Base-by-base conservation (phyloP, 2,888 invertebrate species). In the Protodeltote pygarga region DNA sequence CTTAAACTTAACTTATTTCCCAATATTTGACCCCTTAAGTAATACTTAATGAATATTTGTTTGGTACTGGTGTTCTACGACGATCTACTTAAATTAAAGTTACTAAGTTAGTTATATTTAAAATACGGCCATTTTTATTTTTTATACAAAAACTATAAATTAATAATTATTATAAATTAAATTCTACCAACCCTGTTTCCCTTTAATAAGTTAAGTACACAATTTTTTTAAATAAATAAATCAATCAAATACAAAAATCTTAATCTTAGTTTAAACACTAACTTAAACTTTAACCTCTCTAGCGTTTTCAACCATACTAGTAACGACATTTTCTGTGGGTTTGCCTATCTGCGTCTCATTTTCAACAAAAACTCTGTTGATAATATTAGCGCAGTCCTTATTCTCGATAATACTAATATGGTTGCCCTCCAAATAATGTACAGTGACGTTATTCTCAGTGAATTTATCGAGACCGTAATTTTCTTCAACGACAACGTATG, bases 371-470 rank as follows among this genome's bases (percentile, higher is more conserved):
- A 79, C 49, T 46, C 79, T 87, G 54, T 95, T 95, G 29, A 95
- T 94, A 19, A 95, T 91, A 62, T 94, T 92, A 0, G 94, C 93
- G 33, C 94, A 85, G 61, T 93, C 93, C 33, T 93, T 89, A 68
- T 94, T 95, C 8, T 95, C 94, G 61, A 96, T 73, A 67, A 96
- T 95, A 24, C 94, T 94, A 0, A 93, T 78, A 69, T 97, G 96
- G 73, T 95, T 95, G 5, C 96, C 96, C 70, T 95, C 95, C n/a
- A 95, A 85, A 31, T 92, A 93, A 65, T 94, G 93, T 0, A 96
- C 86, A 0, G 92, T 91, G 0, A 95, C 92, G 2, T 89, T 88
- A 0, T 91, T 89, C 15, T 92, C 92, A 0, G 94, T 94, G 14
- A 93, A 77, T 76, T 93, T 92, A 0, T 93, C 92, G 0, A 96